Conservation (phyloP, 2,113 vertebrate genomes). For the Myotis davidii region DNA sequence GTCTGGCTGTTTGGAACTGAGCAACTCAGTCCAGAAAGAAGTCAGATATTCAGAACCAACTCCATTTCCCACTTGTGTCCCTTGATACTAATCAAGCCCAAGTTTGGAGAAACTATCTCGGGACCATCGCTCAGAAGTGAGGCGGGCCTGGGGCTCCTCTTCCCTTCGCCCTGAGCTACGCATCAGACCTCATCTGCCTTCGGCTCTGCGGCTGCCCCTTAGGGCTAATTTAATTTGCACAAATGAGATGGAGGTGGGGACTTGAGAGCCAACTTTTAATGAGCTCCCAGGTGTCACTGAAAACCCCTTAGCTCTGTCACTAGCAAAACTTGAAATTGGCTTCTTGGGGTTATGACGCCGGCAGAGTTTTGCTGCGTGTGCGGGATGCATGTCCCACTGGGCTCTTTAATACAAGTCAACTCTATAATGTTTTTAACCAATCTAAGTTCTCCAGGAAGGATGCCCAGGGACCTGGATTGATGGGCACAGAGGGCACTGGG, state of each 20-base stretch:
- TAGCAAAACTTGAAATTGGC: constrained; percentile 46
- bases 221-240: background rate
- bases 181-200: background rate
- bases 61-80: background rate
- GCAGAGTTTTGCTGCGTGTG: background rate
- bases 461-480: background rate
- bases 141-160: background rate
- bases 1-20: background rate
- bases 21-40: no score
- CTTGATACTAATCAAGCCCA: background rate
- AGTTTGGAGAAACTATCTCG: background rate
- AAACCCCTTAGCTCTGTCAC: background rate
- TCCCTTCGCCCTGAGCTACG: background rate
- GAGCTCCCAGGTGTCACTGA: background rate
- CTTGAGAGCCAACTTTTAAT: constrained; percentile 55
- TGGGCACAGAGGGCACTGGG: background rate
- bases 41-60: no score
- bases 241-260: background rate
- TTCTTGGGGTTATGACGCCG: background rate
- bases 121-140: background rate
- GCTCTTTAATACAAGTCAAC: background rate
- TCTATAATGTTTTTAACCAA: background rate
- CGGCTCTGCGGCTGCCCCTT: background rate
- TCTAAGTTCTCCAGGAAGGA: background rate
- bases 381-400: background rate